Evolutionary conservation across 1,140 invertebrate species (phyloP), one percentile per base, ranked within the genome.

Genomic region (Ruditapes philippinarum): DNA sequence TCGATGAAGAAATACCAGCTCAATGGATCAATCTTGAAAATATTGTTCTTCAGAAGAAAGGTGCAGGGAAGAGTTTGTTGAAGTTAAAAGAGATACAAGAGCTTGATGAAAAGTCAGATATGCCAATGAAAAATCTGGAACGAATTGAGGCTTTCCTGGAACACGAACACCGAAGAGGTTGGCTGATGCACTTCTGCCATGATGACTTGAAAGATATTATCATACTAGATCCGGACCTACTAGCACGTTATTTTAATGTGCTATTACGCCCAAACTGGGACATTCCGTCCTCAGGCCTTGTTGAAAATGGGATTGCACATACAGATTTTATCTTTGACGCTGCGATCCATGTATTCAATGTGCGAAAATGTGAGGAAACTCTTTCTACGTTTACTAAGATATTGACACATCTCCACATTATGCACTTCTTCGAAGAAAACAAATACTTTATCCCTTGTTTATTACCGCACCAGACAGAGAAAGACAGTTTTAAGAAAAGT

Each of bases 1-100:
- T 33, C 1, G 62, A 84, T n/a, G 62, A 73, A 68, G 31, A 60
- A 42, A 51, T 84, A 49, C 81, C 62, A 11, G 81, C 81, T 25
- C 62, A 84, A 38, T 84, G 81, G 81, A 68, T 84, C 7, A 40
- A 84, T 38, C 81, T 84, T 9, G 81, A 84, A 54, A 42, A 65
- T 33, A 28, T 38, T 36, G 38, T 84, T 0, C 65, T 70, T n/a
- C 60, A 70, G 42, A 49, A 51, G 51, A 73, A 84, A 33, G 25
- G n/a, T 3, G 14, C n/a, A 0, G 81, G 40, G 3, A 28, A 31
- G 22, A 33, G 25, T 54, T 12, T 84, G 0, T 19, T 81, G 28
- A 42, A 22, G 0, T 84, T 84, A 49, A n/a, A 11, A n/a, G 60
- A 84, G 5, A 33, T 84, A 36, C 14, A 49, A 31, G 31, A 68